These are phyloP conservation scores for Ramphastos sulfuratus DNA, from an alignment of 2,113 vertebrate species.

Conservation along the genomic window DNA sequence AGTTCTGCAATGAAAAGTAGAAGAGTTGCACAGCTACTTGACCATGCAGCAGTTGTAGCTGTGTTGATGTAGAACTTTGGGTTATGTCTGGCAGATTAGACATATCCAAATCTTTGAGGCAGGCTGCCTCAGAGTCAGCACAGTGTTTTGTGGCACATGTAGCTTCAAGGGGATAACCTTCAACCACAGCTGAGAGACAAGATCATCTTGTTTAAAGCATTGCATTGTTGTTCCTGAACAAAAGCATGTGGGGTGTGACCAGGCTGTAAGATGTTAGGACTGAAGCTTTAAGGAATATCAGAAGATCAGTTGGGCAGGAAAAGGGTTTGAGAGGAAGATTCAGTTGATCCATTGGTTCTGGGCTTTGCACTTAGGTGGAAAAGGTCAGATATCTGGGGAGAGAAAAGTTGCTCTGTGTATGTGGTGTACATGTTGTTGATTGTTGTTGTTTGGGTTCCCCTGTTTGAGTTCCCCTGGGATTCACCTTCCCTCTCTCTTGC, in stretches of 20 bases:
- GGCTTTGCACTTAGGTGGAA: fast-evolving
- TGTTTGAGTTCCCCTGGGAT: background rate
- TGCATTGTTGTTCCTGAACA: background rate
- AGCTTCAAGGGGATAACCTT: background rate
- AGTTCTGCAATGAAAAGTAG: background rate
- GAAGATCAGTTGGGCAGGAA: background rate
- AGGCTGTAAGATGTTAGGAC: background rate
- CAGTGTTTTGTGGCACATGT: background rate
- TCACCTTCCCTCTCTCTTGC: fast-evolving
- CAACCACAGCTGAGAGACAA: background rate
- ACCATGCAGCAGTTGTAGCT: background rate
- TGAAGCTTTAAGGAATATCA: background rate
- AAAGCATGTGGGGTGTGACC: fast-evolving
- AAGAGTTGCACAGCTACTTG: background rate
- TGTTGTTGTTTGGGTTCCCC: background rate
- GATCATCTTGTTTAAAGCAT: background rate
- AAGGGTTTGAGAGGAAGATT: background rate
- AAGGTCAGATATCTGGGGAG: background rate
- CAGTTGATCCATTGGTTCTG: background rate
- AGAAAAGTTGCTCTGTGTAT: no score
- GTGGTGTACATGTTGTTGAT: fast-evolving
- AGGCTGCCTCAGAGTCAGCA: background rate
- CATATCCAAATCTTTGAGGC: background rate
- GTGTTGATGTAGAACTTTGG: background rate
- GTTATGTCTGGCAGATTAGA: background rate